These are phyloP conservation scores for Opisthocomus hoazin DNA, from an alignment of 2,113 vertebrate species.

Conservation along the genomic window DNA sequence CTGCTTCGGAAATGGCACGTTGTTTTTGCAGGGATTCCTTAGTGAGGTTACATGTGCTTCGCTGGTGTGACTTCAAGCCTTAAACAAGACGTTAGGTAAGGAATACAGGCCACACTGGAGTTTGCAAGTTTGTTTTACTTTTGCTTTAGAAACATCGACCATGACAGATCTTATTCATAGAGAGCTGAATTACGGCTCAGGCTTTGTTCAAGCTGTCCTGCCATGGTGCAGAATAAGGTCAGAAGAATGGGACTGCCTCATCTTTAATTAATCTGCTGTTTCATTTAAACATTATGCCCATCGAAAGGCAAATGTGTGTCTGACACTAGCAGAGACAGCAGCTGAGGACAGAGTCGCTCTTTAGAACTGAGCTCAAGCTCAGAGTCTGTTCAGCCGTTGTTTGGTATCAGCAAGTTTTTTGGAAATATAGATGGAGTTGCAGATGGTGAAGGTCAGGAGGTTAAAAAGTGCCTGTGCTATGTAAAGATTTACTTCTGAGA, in stretches of 20 bases:
- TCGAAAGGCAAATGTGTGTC: neutral
- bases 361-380: neutral
- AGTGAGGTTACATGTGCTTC: neutral
- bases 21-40: too few species aligned
- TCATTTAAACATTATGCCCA: neutral
- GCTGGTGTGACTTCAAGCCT: neutral
- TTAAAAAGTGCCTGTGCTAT: neutral
- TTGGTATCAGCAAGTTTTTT: conserved; percentile 3
- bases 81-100: neutral
- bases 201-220: neutral
- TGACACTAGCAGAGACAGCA: neutral
- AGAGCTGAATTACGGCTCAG: neutral
- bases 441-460: conserved; percentile 2
- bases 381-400: neutral
- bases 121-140: neutral
- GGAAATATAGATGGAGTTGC: neutral
- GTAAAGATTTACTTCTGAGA: conserved; percentile 19
- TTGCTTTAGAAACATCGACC: neutral
- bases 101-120: neutral
- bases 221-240: neutral
- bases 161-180: fast-evolving
- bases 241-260: neutral
- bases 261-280: neutral
- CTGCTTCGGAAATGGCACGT: neutral
- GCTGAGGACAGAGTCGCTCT: neutral